Evolutionary conservation across 2,113 vertebrate species (phyloP), one percentile per base, ranked within the genome.

Genomic region (Vicugna pacos): DNA sequence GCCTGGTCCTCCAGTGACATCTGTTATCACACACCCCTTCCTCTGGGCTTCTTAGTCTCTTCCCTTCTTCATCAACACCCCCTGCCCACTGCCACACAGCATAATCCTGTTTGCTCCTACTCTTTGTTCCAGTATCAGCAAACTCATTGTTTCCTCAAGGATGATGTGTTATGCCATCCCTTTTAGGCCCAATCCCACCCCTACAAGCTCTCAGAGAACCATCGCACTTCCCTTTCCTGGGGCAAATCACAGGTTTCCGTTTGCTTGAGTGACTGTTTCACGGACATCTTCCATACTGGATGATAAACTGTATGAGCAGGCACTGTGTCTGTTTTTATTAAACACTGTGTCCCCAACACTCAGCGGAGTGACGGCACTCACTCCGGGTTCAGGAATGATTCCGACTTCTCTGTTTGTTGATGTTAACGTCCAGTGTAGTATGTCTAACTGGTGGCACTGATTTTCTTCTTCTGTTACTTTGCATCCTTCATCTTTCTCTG

Each of bases 381-480:
- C 14, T 26, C 12, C 56, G 26, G 28, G 6, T n/a, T 60, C 12
- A 38, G 28, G n/a, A 35, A 11, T 77, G n/a, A 89, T n/a, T 82
- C 60, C 28, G 35, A 70, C 28, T 86, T 97, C 67, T 94, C 67
- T 94, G n/a, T 48, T 75, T 86, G 14, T 67, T 86, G 77, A 32
- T 77, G 12, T 70, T 35, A 2, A 89, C 28, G 24, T 79, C 24
- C 42, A 73, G 0, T 82, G 42, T 58, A 19, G 4, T 4, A 1
- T 42, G 42, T 79, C 28, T 88, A 65, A 48, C 26, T 72, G 60
- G 17, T 72, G 54, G 46, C 30, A 19, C n/a, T 89, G 42, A 5
- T 28, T 56, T 88, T 77, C 64, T 93, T 8, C 14, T 42, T 87
- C 46, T 58, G 46, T 70, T 84, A 17, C 20, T 58, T 79, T 42